Base-by-base conservation (phyloP, 1,140 invertebrate species). In the Aradophagus sp. region DNA sequence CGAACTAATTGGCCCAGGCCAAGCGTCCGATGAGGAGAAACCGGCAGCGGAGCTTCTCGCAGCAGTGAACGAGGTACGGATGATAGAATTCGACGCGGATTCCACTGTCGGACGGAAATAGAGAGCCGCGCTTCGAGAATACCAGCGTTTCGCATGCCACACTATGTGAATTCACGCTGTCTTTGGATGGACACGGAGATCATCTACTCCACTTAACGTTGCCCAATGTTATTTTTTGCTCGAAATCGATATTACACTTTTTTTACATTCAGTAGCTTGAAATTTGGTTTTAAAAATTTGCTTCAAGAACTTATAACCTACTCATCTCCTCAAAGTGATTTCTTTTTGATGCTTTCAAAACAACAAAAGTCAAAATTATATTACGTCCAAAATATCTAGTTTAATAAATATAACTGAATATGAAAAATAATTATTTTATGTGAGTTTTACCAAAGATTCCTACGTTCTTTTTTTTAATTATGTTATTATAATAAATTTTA, bases 1-100 rank as follows among this genome's bases (percentile, higher is more conserved):
- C 70, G 62, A 80, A 79, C 79, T 81, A 80, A 81, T 81, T 80
- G 79, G 79, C 73, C 58, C 44, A 70, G 45, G 53, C 74, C 36
- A 62, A 44, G 63, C 69, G 70, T 55, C 77, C 76, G 76, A 79
- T 76, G 74, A 77, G 77, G 71, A 76, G 75, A 31, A 39, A 62
- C 47, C 39, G 41, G 44, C 29, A 34, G 1, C 34, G 11, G 20
- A 55, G 31, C 44, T 59, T 31, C 45, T 58, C 16, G 45, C 38
- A 7, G 45, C 38, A 10, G 36, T 20, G 42, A 32, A 73, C 63
- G 55, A 45, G 72, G 56, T 76, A 70, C 61, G 76, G 78, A 82
- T 80, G 81, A 84, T 82, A 82, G 80, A 82, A 82, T 83, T 84
- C 81, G 78, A 82, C 76, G 80, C 80, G 80, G 80, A 84, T 84